A percentile compares a stretch with the other conserved stretches of the same genome.
Evolutionary conservation across 2,113 vertebrate genomes (phyloP).

Genomic region (Struthidea cinerea): DNA sequence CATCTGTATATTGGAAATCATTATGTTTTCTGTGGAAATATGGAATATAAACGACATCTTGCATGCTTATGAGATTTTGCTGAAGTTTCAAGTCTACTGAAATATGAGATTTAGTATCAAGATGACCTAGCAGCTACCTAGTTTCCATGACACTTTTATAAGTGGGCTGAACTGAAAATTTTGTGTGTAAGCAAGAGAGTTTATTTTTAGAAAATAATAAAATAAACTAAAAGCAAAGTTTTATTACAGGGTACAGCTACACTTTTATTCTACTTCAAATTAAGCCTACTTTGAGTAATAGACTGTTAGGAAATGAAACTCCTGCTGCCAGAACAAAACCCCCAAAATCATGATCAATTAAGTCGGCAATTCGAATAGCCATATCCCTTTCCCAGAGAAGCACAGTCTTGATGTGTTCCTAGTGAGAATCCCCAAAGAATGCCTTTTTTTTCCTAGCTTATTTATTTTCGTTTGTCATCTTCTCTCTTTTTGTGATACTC

Average conservation of each 20-base stretch:
- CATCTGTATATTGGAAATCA: background rate
- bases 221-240: background rate
- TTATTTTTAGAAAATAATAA: background rate
- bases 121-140: background rate
- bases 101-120: background rate
- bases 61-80: background rate
- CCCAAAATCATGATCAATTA: background rate
- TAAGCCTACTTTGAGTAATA: background rate
- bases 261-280: background rate
- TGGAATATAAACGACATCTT: slow-evolving; percentile 5
- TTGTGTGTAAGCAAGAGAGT: background rate
- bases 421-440: background rate
- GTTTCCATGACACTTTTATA: background rate
- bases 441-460: background rate
- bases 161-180: background rate
- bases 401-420: background rate
- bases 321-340: background rate
- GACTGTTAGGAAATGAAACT: background rate
- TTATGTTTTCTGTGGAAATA: background rate
- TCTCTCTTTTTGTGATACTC: background rate
- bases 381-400: background rate
- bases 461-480: background rate
- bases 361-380: background rate
- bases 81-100: background rate
- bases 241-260: background rate